These are phyloP conservation scores for Himalopsyche anomala DNA, from an alignment of 2,888 invertebrate genomes.

Conservation along the genomic window DNA sequence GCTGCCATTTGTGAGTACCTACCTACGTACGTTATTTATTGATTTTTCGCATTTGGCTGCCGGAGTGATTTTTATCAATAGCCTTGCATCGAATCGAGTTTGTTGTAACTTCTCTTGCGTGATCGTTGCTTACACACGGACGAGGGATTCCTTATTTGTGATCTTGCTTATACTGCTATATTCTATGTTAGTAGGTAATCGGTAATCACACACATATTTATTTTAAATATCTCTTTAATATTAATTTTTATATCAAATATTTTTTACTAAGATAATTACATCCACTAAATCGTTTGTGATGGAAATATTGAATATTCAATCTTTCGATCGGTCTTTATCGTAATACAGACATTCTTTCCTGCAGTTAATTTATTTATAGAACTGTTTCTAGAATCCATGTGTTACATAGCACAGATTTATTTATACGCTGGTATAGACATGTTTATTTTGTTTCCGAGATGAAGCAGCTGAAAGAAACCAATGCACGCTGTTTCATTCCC, in stretches of 20 bases:
- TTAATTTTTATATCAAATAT: too few species aligned
- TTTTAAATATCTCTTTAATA: too few species aligned
- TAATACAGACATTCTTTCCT: too few species aligned
- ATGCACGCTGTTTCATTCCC: not conserved
- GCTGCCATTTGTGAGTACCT: not conserved
- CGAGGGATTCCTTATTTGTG: not conserved
- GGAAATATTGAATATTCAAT: too few species aligned
- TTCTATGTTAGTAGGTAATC: too few species aligned
- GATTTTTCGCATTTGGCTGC: slow-evolving; percentile 3
- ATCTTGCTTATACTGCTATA: not conserved
- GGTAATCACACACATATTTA: too few species aligned
- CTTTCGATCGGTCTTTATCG: too few species aligned
- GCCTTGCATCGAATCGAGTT: slow-evolving; percentile 28
- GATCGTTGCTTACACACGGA: not conserved
- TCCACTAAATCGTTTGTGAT: too few species aligned
- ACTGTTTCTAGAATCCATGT: not conserved
- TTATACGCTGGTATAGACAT: slow-evolving; percentile 1
- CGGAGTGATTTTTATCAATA: slow-evolving; percentile 40
- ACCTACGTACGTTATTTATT: slow-evolving; percentile 32
- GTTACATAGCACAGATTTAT: slow-evolving; percentile 26
- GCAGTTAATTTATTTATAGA: not conserved
- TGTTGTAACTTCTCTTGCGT: not conserved
- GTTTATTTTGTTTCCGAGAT: slow-evolving; percentile 32
- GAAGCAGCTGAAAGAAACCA: slow-evolving; percentile 24
- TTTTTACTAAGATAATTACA: too few species aligned